Conservation (phyloP, 2,888 invertebrate species). For the Willowsia nigromaculata region DNA sequence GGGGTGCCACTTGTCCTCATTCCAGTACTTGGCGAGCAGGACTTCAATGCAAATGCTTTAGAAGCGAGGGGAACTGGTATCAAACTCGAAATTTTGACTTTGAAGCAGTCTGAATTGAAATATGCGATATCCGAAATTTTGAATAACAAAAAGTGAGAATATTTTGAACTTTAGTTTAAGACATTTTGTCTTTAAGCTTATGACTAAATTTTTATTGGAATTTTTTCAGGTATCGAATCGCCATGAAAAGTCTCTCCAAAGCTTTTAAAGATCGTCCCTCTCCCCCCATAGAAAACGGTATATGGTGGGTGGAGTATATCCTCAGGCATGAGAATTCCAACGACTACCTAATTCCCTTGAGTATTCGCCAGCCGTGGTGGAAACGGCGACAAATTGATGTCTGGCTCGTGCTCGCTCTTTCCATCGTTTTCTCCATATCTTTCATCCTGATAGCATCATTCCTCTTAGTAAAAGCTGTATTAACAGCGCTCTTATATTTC, state of each 20-base stretch:
- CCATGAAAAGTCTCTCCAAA: slow-evolving; percentile 18
- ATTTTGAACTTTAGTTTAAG: too few species aligned
- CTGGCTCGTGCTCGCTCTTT: slow-evolving; percentile 13
- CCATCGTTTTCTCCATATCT: too few species aligned
- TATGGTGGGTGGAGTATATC: slow-evolving; percentile 57
- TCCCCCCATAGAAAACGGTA: slow-evolving; percentile 36
- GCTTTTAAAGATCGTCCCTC: slow-evolving; percentile 61
- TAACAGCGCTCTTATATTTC: too few species aligned
- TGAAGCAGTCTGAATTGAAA: slow-evolving; percentile 63
- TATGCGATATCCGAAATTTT: slow-evolving; percentile 67
- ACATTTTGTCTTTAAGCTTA: too few species aligned
- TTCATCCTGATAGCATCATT: too few species aligned
- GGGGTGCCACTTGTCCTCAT: slow-evolving; percentile 70
- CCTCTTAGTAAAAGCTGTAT: too few species aligned
- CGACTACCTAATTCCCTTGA: not conserved
- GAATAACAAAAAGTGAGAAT: slow-evolving; percentile 18
- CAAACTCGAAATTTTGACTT: slow-evolving; percentile 67
- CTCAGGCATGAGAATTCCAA: slow-evolving; percentile 37
- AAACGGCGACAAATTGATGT: slow-evolving; percentile 40
- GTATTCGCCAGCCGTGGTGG: slow-evolving; percentile 46
- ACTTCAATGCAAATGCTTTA: slow-evolving; percentile 70
- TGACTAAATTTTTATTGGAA: not conserved
- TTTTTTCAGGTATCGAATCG: slow-evolving; percentile 41
- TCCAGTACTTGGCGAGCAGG: slow-evolving; percentile 75
- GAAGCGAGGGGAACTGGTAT: slow-evolving; percentile 62